These are phyloP conservation scores for Ataeniobius toweri DNA, from an alignment of 2,797 vertebrate genomes.

Conservation along the genomic window DNA sequence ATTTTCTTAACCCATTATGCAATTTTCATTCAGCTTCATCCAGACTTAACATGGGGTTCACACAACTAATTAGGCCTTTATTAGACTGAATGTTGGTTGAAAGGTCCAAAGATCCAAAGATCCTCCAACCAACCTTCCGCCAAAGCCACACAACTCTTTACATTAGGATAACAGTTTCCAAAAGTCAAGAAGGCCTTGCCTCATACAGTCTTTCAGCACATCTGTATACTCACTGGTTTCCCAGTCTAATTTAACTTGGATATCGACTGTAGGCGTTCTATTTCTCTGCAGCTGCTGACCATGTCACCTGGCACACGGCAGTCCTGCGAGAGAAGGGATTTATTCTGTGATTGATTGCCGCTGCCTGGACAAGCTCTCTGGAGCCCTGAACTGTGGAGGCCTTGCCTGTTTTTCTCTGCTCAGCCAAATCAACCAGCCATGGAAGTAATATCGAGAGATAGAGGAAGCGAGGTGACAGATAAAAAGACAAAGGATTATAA, in stretches of 20 bases:
- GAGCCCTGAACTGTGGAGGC: conserved; percentile 69
- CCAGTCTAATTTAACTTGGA: conserved; percentile 43
- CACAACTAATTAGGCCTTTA: neutral
- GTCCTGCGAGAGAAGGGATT: conserved; percentile 68
- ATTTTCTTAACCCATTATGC: neutral
- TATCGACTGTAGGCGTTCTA: conserved; percentile 42
- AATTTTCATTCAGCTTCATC: neutral
- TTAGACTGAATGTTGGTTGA: neutral
- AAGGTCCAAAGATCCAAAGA: neutral
- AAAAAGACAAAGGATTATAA: conserved; percentile 29
- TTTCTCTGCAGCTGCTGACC: conserved; percentile 66
- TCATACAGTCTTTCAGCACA: neutral
- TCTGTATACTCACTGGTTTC: conserved; percentile 15
- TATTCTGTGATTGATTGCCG: conserved; percentile 73
- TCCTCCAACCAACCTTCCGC: neutral
- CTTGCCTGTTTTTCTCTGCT: conserved; percentile 61
- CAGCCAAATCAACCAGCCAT: conserved; percentile 73
- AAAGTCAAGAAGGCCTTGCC: neutral
- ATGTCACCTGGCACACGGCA: conserved; percentile 64
- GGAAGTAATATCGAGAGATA: conserved; percentile 60
- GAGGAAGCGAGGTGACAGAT: conserved; percentile 26
- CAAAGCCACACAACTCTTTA: neutral
- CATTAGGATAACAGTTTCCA: neutral
- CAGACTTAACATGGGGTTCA: neutral
- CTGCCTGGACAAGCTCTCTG: conserved; percentile 64